phyloP scores from a whole-genome alignment of 2,888 invertebrate genomes.

The Epistrophe grossulariae region DNA sequence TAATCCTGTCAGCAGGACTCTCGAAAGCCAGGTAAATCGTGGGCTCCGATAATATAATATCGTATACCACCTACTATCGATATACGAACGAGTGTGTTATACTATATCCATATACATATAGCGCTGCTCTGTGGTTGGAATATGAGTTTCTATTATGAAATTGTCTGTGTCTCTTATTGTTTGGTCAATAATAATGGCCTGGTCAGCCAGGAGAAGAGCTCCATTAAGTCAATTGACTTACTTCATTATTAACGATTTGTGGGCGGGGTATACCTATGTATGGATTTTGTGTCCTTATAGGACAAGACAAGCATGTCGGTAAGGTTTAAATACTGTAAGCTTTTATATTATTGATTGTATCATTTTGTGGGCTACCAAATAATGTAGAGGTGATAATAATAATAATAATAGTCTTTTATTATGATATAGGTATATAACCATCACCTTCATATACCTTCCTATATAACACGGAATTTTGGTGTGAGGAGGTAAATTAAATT shows the following conservation, averaged over 20 bases:
- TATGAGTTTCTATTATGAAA: conserved; percentile 66
- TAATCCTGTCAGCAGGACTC: conserved; percentile 41
- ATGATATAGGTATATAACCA: neutral
- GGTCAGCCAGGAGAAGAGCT: conserved; percentile 22
- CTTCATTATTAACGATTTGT: conserved; percentile 69
- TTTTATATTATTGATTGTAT: conserved; percentile 64
- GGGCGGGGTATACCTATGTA: conserved; percentile 14
- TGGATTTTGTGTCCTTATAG: neutral
- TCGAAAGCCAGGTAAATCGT: conserved; percentile 27
- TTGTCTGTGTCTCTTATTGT: conserved; percentile 43
- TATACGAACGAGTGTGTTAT: neutral
- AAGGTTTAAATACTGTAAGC: conserved; percentile 63
- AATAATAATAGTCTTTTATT: conserved; percentile 60
- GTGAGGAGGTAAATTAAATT: too few relatives aligned
- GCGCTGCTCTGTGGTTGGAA: conserved; percentile 31
- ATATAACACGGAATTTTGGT: neutral
- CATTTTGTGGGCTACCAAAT: conserved; percentile 50
- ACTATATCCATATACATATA: neutral
- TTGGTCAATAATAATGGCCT: conserved; percentile 38
- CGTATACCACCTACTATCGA: neutral
- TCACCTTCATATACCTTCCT: neutral
- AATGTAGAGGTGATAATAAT: conserved; percentile 41
- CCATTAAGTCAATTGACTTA: conserved; percentile 73
- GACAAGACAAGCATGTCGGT: neutral
- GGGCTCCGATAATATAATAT: neutral